Conservation (phyloP, 1,140 invertebrate species). For the Caenorhabditis brenneri region DNA sequence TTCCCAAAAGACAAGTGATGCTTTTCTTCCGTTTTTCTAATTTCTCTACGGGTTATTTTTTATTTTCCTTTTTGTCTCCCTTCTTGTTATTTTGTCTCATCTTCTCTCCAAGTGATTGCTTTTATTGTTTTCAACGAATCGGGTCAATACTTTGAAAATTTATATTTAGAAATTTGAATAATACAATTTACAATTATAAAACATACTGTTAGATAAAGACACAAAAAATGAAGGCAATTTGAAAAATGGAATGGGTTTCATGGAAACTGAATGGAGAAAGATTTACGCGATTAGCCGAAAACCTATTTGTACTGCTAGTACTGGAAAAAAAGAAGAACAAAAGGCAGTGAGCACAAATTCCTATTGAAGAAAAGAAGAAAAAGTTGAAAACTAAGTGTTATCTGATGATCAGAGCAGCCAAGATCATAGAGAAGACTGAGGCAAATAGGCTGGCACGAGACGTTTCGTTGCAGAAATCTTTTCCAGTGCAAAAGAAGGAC, state of each 20-base stretch:
- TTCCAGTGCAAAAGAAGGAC: conserved; percentile 58
- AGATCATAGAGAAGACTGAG: background rate
- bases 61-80: background rate
- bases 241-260: background rate
- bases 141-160: background rate
- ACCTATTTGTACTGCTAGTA: background rate
- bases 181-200: background rate
- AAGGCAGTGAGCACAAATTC: conserved; percentile 7
- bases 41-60: background rate
- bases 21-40: background rate
- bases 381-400: background rate
- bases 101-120: background rate
- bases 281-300: background rate
- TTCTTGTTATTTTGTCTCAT: background rate
- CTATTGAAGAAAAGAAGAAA: background rate
- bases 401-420: background rate
- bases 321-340: background rate
- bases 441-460: background rate
- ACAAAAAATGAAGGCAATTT: background rate
- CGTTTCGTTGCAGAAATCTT: conserved; percentile 50
- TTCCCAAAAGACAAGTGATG: conserved; percentile 4
- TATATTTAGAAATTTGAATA: background rate
- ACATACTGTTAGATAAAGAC: background rate
- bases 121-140: background rate
- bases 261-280: background rate